Evolutionary conservation across 2,113 vertebrate genomes (phyloP), one percentile per base, ranked within the genome.

Genomic region (Chloropsis hardwickii): DNA sequence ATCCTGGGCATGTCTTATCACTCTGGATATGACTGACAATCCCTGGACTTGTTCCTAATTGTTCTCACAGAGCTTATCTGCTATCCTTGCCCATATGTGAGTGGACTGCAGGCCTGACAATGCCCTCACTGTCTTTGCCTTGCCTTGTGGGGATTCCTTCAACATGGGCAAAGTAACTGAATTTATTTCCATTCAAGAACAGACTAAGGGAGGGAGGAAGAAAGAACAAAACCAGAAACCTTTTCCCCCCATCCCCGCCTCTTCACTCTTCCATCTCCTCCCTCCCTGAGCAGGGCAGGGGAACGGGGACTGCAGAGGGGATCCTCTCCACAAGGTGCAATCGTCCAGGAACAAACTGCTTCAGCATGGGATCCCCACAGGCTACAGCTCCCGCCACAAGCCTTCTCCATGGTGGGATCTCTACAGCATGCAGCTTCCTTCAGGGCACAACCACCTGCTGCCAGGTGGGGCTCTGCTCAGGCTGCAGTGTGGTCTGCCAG

Each of bases 221-320:
- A 31, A 45, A 45, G 40, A 47, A 28, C 8, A 44, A 51, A 70
- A 70, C 2, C 23, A 22, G 73, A 56, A 28, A 1, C 2, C 14
- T 21, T 53, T 62, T 33, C 2, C 9, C 23, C 7, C 5, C 14
- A 24, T n/a, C 7, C 24, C 15, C 12, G 17, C 14, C 7, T 42
- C 42, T 81, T 62, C 39, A 37, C 9, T 11, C 20, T 42, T 64
- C 50, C 25, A 14, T 31, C 10, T 60, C 33, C 17, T 85, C 11
- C 18, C 2, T 1, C 15, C 28, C 11, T 1, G 4, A 31, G 9
- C 5, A 3, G 25, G 1, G 1, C 23, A 29, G 27, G 3, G 6
- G 7, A 13, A 25, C 11, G n/a, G 14, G 12, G 7, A 27, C 25
- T 65, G 12, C 20, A 66, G 1, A 28, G 13, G 14, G 22, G 12